Base-by-base conservation (phyloP, 2,888 invertebrate species). In the Andrena fulva region DNA sequence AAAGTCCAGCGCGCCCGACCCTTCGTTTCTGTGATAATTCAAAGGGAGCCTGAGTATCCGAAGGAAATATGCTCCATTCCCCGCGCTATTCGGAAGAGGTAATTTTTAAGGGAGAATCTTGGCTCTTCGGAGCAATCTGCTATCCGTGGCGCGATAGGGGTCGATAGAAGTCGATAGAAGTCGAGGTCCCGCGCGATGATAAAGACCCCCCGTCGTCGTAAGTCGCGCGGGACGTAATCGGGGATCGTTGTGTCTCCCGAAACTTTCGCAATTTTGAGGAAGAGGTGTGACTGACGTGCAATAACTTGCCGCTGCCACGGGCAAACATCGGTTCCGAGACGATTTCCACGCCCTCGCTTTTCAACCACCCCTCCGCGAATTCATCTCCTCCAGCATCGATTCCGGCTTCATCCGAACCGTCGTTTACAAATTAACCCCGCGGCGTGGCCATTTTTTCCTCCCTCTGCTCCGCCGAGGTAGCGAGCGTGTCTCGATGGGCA, bases 261-360 rank as follows among this genome's bases (percentile, higher is more conserved):
- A 90, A 90, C 86, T 90, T 90, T 90, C 63, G 88, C 89, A 90
- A 89, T 91, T 90, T 88, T 86, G 87, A 86, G 85, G 52, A 20
- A 76, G 84, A 87, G 86, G 85, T 89, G 87, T 89, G 90, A 91
- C 87, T 90, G 90, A 90, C 89, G 89, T 89, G 89, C 88, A 91
- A 91, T 91, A 90, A 91, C 86, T 86, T 82, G 42, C 42, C 76
- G 80, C 31, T 80, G 84, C 84, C 90, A 82, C 66, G 66, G 76
- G 42, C 77, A 59, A 54, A 16, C 73, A 63, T n/a, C 64, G 71
- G 72, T 70, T 73, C 84, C 80, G 75, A 70, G 84, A 87, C 84
- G 70, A 88, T 86, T 87, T 82, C 74, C 81, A 29, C 54, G 31
- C 20, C 64, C 48, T 54, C 50, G 74, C 27, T 70, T 73, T 73